phyloP scores from a whole-genome alignment of 2,888 invertebrate genomes.

The Miltochrista miniata region DNA sequence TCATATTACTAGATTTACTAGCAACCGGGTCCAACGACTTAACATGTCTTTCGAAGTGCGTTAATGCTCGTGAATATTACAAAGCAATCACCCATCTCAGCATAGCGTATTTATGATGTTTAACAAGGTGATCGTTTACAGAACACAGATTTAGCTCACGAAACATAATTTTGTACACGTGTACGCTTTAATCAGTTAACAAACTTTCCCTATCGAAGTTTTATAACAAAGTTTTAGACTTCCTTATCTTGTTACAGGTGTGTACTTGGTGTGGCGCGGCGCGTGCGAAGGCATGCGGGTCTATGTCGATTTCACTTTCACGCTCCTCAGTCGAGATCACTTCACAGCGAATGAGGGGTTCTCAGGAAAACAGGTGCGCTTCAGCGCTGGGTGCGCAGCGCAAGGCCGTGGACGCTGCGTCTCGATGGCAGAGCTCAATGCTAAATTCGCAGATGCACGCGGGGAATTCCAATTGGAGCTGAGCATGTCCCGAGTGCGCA shows the following conservation, averaged over 20 bases:
- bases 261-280: conserved; percentile 90
- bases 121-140: no score
- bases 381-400: conserved; percentile 87
- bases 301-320: conserved; percentile 92
- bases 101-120: no score
- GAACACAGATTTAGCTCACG: no score
- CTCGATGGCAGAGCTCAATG: conserved; percentile 87
- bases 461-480: conserved; percentile 92
- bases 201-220: background rate
- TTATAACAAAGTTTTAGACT: conserved; percentile 1
- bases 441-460: conserved; percentile 90
- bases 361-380: conserved; percentile 88
- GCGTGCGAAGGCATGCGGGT: conserved; percentile 90
- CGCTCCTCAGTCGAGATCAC: conserved; percentile 91
- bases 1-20: no score
- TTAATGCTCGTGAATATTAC: no score
- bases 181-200: background rate
- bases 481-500: conserved; percentile 89
- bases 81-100: no score
- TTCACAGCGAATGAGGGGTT: conserved; percentile 92
- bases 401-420: conserved; percentile 90
- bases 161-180: background rate
- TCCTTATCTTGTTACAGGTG: conserved; percentile 80
- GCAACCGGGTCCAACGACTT: no score
- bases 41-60: no score